Base-by-base conservation (phyloP, 1,140 invertebrate species). In the Euura lappo region DNA sequence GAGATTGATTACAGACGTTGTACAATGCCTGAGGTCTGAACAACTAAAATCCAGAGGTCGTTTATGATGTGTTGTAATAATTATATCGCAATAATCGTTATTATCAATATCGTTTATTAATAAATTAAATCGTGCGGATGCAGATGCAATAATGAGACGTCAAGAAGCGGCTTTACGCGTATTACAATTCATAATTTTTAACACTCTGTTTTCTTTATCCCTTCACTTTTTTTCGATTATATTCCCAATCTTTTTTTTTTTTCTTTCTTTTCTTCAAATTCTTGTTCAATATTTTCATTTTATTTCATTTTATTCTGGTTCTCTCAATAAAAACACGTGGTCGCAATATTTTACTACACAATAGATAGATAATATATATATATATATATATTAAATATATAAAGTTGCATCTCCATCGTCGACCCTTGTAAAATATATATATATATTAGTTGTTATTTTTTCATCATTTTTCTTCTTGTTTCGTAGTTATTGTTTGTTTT, bases 111-210 rank as follows among this genome's bases (percentile, higher is more conserved):
- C 77, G 81, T 88, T 88, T 87, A 86, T 87, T 87, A 87, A 87
- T 88, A 86, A 88, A 88, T 88, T 85, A 88, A 28, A 87, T 87
- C 82, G 84, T 88, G 86, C 82, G 81, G 81, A 87, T 87, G 86
- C 85, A 84, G 86, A 87, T 87, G 86, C 85, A 86, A 86, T 86
- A 87, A 87, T 87, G 85, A 87, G 87, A 88, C 84, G 84, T 86
- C 84, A 88, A 87, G 83, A 88, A 87, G 86, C 86, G 79, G 81
- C 28, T 28, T 28, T 87, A 87, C 79, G 86, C 82, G 79, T 85
- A 86, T 86, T 86, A 87, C 81, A 87, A 85, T 84, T 86, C 79
- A 84, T 80, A 86, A 28, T 84, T 84, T 75, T 83, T 79, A 86
- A 86, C 80, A 82, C 78, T 85, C 77, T 80, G 78, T 79, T 79